Conservation (phyloP, 2,113 vertebrate genomes). For the Cheilinus undulatus region DNA sequence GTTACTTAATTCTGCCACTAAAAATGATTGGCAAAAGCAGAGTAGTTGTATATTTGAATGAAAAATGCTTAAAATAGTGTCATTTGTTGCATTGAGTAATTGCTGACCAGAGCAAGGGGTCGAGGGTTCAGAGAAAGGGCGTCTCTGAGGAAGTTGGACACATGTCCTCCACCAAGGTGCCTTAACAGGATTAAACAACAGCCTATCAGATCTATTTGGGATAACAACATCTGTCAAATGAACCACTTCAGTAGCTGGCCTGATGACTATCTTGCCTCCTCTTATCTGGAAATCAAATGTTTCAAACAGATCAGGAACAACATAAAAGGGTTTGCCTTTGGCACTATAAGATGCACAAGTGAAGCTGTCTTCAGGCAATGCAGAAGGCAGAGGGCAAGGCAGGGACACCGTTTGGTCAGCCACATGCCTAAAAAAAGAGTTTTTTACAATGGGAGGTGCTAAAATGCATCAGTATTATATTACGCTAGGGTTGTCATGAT, state of each 20-base stretch:
- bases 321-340: conserved; percentile 72
- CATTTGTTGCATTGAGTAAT: conserved; percentile 13
- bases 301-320: conserved; percentile 61
- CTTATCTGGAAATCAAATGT: conserved; percentile 74
- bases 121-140: conserved; percentile 66
- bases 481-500: no score
- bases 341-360: conserved; percentile 47
- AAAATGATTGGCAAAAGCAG: no score
- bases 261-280: conserved; percentile 55
- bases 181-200: conserved; percentile 78
- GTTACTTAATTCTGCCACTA: no score
- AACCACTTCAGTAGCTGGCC: conserved; percentile 64
- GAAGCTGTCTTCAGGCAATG: conserved; percentile 39
- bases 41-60: background rate
- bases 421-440: background rate
- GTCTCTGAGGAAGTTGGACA: conserved; percentile 53
- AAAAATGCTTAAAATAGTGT: conserved; percentile 1
- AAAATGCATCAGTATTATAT: no score
- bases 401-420: conserved; percentile 49
- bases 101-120: conserved; percentile 23
- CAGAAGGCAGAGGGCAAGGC: conserved; percentile 58
- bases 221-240: conserved; percentile 80
- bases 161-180: conserved; percentile 73
- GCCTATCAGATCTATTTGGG: conserved; percentile 74
- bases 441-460: background rate